A percentile compares a stretch with the other conserved stretches of the same genome.
These are phyloP conservation scores for Puntigrus tetrazona DNA, from an alignment of 2,113 vertebrate species.

Conservation along the genomic window DNA sequence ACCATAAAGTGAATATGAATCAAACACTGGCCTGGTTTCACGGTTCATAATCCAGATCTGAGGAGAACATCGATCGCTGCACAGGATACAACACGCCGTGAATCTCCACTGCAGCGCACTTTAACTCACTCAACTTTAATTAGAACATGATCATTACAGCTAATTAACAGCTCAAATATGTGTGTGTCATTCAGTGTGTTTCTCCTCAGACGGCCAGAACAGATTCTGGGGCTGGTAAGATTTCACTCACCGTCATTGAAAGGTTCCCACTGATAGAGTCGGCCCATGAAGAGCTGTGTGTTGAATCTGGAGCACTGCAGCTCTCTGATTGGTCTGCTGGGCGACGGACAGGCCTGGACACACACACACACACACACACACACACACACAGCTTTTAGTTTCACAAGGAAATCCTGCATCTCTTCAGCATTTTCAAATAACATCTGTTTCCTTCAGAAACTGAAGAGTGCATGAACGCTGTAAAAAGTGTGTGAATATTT, in stretches of 20 bases:
- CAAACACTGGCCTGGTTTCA: not conserved
- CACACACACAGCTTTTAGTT: too few relatives aligned
- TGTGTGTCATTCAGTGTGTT: not conserved
- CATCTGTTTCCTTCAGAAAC: too few relatives aligned
- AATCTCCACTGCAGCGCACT: not conserved
- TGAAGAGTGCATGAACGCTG: too few relatives aligned
- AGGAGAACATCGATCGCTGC: not conserved
- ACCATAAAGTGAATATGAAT: not conserved
- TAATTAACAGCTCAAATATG: not conserved
- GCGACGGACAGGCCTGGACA: slow-evolving; percentile 83
- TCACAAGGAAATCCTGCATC: too few relatives aligned
- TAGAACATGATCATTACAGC: not conserved
- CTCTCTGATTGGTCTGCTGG: slow-evolving; percentile 84
- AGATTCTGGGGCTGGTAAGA: too few relatives aligned
- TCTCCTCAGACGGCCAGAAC: not conserved
- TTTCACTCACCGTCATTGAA: slow-evolving; percentile 87
- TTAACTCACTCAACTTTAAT: not conserved
- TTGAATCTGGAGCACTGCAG: slow-evolving; percentile 93
- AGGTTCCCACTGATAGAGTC: slow-evolving; percentile 94
- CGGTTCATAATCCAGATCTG: not conserved
- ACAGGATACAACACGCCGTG: not conserved
- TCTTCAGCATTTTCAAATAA: too few relatives aligned
- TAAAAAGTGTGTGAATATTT: too few relatives aligned
- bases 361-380: slow-evolving; percentile 8
- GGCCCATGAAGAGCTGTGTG: slow-evolving; percentile 93